Evolutionary conservation across 2,113 vertebrate genomes (phyloP).

Genomic region (Toxotes jaculatrix): DNA sequence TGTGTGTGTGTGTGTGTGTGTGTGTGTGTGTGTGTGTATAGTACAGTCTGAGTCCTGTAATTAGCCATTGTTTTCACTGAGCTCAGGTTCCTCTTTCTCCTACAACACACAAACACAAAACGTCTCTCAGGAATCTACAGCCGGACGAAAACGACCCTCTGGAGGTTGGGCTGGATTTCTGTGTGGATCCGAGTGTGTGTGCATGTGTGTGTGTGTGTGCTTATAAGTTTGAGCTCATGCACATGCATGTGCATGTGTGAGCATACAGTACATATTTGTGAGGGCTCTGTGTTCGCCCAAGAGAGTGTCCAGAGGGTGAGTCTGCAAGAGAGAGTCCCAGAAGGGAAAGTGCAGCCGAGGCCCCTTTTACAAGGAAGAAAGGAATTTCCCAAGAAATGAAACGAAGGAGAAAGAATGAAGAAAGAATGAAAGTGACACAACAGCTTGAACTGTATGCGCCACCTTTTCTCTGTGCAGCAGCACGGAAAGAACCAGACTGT

Average conservation of each 20-base stretch:
- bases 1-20: neutral
- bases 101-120: conserved; percentile 33
- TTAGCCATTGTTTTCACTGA: conserved; percentile 64
- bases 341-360: conserved; percentile 16
- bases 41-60: conserved; percentile 52
- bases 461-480: neutral
- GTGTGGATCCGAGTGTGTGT: conserved; percentile 1
- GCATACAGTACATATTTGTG: conserved; percentile 39
- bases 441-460: neutral
- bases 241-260: conserved; percentile 27
- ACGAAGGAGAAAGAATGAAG: conserved; percentile 2
- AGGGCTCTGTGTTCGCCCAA: neutral
- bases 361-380: conserved; percentile 38
- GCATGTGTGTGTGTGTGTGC: conserved; percentile 10
- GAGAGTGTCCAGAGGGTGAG: conserved; percentile 35
- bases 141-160: conserved; percentile 9
- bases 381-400: conserved; percentile 43
- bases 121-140: conserved; percentile 43
- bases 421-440: neutral
- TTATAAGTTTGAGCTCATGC: neutral
- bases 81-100: conserved; percentile 25
- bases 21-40: neutral
- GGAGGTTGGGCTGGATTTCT: neutral
- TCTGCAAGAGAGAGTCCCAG: neutral
- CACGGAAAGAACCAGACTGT: neutral